Evolutionary conservation across 35 echinoderm and acorn worm genomes (phyloP).

Genomic region (Apostichopus californicus): DNA sequence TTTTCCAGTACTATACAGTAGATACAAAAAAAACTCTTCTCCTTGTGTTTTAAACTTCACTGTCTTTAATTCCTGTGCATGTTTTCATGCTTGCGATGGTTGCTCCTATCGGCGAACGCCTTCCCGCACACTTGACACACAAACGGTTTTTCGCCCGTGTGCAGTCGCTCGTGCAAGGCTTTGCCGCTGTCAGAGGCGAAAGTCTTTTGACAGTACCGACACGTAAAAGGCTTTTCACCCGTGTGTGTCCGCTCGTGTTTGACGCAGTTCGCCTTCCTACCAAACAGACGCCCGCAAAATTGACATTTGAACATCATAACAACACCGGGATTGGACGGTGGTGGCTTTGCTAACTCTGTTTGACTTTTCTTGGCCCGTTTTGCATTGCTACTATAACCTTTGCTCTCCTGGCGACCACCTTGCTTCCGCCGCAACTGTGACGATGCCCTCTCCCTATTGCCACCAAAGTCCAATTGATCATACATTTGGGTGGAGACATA

Average conservation of each 20-base stretch:
- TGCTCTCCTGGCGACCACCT: background rate
- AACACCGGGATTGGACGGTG: background rate
- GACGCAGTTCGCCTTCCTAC: conserved; percentile 44
- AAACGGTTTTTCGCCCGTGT: conserved; percentile 55
- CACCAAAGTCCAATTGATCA: background rate
- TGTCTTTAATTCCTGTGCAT: background rate
- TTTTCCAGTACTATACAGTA: too few species aligned
- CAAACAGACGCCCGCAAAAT: conserved; percentile 62
- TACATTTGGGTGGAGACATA: background rate
- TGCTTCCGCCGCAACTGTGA: background rate
- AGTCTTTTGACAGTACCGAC: conserved; percentile 5
- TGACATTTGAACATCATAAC: conserved; percentile 62
- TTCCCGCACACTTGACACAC: conserved; percentile 23
- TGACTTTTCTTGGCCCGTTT: background rate
- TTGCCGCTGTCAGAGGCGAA: background rate
- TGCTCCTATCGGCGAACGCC: conserved; percentile 34
- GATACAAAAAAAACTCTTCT: too few species aligned
- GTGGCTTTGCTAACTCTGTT: conserved; percentile 1
- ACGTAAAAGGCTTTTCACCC: conserved; percentile 35
- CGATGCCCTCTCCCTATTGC: background rate
- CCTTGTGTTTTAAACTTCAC: too few species aligned
- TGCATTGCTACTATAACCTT: background rate
- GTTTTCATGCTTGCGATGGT: conserved; percentile 18
- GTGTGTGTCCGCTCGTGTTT: conserved; percentile 43
- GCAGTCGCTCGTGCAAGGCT: conserved; percentile 10